Evolutionary conservation across 2,888 invertebrate species (phyloP).

Genomic region (Platerodrilus igneus): DNA sequence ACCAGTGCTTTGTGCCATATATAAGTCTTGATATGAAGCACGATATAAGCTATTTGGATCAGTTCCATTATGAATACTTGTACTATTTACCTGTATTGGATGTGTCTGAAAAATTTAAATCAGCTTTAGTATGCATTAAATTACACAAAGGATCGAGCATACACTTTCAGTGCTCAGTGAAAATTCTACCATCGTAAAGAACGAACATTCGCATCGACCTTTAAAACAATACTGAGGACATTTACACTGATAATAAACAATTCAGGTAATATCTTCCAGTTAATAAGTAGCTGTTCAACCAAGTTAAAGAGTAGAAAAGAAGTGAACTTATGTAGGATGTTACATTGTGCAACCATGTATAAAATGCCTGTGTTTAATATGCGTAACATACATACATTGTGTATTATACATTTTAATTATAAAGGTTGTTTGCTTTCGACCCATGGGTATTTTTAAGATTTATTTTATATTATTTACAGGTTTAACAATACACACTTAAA

Average conservation of each 20-base stretch:
- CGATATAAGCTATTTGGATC: constrained; percentile 51
- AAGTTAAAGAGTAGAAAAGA: constrained; percentile 18
- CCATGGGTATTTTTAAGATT: too few species aligned
- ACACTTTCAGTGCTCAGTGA: constrained; percentile 34
- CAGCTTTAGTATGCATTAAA: constrained; percentile 11
- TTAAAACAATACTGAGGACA: constrained; percentile 39
- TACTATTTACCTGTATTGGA: constrained; percentile 47
- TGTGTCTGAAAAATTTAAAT: constrained; percentile 38
- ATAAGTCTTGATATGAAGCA: constrained; percentile 51
- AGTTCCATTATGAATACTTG: constrained; percentile 49
- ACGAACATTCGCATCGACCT: constrained; percentile 33
- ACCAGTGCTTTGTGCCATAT: constrained; percentile 43
- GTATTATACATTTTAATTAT: constrained; percentile 20
- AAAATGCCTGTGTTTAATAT: constrained; percentile 15
- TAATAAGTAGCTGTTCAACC: constrained; percentile 37
- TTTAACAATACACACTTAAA: too few species aligned
- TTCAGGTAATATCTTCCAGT: constrained; percentile 43
- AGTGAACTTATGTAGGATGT: constrained; percentile 2
- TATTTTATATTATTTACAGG: too few species aligned
- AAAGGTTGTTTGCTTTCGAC: too few species aligned
- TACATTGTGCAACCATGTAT: constrained; percentile 14
- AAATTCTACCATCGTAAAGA: constrained; percentile 37
- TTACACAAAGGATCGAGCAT: constrained; percentile 1
- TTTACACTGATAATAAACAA: constrained; percentile 40
- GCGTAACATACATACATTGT: too few species aligned